Conservation (phyloP, 2,113 vertebrate genomes). For the Chlorodrepanis virens region DNA sequence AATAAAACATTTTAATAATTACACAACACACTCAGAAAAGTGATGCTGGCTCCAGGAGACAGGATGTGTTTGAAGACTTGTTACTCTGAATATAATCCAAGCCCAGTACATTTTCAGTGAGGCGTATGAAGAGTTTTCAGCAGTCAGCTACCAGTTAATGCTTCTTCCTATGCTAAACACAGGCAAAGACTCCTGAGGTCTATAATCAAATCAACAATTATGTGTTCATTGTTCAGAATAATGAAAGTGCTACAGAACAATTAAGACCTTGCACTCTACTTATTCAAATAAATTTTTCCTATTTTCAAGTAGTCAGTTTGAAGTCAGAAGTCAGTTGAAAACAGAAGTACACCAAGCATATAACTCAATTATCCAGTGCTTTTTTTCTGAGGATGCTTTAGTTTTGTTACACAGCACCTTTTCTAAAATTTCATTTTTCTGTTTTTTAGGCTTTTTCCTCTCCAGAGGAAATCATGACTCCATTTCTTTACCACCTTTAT, state of each 20-base stretch:
- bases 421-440: not conserved
- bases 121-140: not conserved
- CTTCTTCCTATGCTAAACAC: not conserved
- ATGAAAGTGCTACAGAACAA: not conserved
- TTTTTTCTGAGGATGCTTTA: not conserved
- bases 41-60: not conserved
- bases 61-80: not conserved
- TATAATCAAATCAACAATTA: not conserved
- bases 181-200: not conserved
- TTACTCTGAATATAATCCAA: not conserved
- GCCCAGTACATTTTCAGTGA: not conserved
- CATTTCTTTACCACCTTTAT: not conserved
- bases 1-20: conserved; percentile 38
- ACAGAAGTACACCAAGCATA: not conserved
- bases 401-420: not conserved
- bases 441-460: not conserved
- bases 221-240: not conserved
- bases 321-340: not conserved
- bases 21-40: not conserved
- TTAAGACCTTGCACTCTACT: not conserved
- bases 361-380: not conserved
- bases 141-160: not conserved
- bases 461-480: not conserved
- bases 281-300: not conserved
- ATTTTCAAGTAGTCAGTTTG: not conserved